Evolutionary conservation across 2,888 invertebrate genomes (phyloP).

Genomic region (Dasypolia templi): DNA sequence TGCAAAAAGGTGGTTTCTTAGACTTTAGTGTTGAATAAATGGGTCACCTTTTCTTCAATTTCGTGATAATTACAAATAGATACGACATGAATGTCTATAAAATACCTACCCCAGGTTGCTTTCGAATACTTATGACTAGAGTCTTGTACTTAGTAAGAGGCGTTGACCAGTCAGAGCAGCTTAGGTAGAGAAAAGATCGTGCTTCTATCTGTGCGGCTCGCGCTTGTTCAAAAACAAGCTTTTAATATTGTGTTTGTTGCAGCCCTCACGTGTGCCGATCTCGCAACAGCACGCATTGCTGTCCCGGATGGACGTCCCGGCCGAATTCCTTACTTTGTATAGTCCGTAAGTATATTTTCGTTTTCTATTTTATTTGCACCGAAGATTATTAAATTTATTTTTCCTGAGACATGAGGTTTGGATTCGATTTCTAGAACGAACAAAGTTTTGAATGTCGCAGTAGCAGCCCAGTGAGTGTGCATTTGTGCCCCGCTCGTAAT

Average conservation of each 20-base stretch:
- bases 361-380: neutral
- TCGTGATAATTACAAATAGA: conserved; percentile 2
- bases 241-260: conserved; percentile 75
- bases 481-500: no score
- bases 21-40: neutral
- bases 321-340: conserved; percentile 94
- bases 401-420: neutral
- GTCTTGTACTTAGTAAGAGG: neutral
- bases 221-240: neutral
- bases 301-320: conserved; percentile 95
- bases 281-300: conserved; percentile 94
- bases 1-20: neutral
- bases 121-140: neutral
- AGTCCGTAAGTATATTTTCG: conserved; percentile 93
- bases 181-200: neutral
- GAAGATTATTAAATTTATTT: neutral
- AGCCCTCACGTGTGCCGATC: conserved; percentile 96
- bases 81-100: no score
- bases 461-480: neutral
- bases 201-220: neutral
- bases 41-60: conserved; percentile 6
- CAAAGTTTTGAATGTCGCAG: neutral
- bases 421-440: neutral
- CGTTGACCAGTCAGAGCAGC: no score
- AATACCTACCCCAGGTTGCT: neutral